These are phyloP conservation scores for Pitta sordida DNA, from an alignment of 2,113 vertebrate species.

Conservation along the genomic window DNA sequence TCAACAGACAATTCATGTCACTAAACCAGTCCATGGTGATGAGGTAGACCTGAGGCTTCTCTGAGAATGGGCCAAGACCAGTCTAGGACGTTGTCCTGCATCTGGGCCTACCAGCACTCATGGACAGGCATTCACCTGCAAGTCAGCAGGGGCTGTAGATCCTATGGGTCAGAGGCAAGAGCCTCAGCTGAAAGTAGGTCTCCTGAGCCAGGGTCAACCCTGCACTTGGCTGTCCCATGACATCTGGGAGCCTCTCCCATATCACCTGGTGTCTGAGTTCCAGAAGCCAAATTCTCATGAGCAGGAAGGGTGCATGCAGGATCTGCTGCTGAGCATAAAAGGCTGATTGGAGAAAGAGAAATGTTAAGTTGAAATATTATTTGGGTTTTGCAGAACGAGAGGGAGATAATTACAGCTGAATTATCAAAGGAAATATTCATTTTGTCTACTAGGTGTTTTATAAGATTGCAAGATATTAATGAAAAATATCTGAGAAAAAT, in stretches of 20 bases:
- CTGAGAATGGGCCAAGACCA: neutral
- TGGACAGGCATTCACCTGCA: neutral
- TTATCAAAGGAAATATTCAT: neutral
- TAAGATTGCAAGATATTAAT: neutral
- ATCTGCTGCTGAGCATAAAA: neutral
- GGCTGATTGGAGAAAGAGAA: neutral
- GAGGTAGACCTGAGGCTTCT: neutral
- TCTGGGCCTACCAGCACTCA: neutral
- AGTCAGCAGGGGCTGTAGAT: neutral
- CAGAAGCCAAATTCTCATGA: neutral
- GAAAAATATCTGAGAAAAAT: neutral
- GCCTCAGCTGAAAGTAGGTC: neutral
- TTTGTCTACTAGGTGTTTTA: neutral
- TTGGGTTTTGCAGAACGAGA: neutral
- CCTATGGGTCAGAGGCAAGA: neutral
- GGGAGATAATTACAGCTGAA: neutral
- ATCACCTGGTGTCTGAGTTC: neutral
- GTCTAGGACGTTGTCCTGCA: neutral
- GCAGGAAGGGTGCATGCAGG: fast-evolving
- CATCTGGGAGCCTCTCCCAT: neutral
- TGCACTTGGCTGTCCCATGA: fast-evolving
- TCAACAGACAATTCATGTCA: neutral
- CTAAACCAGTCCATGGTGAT: neutral
- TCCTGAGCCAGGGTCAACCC: neutral
- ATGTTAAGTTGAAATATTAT: neutral